Evolutionary conservation across 2,113 vertebrate species (phyloP), one percentile per base, ranked within the genome.

Genomic region (Malurus melanocephalus): DNA sequence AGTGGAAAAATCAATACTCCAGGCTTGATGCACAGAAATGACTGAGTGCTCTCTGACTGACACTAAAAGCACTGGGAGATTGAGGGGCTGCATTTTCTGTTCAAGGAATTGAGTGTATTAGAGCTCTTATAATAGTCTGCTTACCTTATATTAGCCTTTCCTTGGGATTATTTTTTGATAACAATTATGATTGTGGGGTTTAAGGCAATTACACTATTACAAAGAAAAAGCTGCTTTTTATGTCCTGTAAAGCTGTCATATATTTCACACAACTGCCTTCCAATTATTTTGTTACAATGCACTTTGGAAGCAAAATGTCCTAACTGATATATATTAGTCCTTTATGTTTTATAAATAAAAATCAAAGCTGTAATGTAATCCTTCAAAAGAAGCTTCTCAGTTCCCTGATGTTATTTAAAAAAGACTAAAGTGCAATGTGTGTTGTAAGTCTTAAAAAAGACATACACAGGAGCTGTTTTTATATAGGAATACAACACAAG

Each of bases 1-100:
- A 98, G 98, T 98, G 98, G 98, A 98, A 99, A 99, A 99, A 99
- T 99, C 99, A 99, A 99, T 99, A 99, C 98, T 97, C 98, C 97
- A 98, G 98, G 98, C 97, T 98, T 98, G 98, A 99, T 99, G 98
- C 98, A 96, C 98, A 97, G 98, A 98, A 98, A 99, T 98, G 98
- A 99, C 98, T 98, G 99, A 99, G 98, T 98, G 98, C 98, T 98
- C 98, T 98, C 98, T 98, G 99, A 99, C 98, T 98, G 98, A 99
- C 99, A 99, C 98, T 99, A 99, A 99, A 99, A 99, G 98, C 99
- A 97, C 97, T 68, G 80, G 97, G 98, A 99, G 98, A 99, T 98
- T 98, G 98, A 98, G 97, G 97, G 97, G 97, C 97, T 97, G 96
- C 97, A 97, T 98, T 98, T 98, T 98, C 97, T 22, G 98, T 97